Percentiles rank a stretch among this genome's conserved stretches.
These are phyloP conservation scores for Pammene fasciana DNA, from an alignment of 2,888 invertebrate species.

Conservation along the genomic window DNA sequence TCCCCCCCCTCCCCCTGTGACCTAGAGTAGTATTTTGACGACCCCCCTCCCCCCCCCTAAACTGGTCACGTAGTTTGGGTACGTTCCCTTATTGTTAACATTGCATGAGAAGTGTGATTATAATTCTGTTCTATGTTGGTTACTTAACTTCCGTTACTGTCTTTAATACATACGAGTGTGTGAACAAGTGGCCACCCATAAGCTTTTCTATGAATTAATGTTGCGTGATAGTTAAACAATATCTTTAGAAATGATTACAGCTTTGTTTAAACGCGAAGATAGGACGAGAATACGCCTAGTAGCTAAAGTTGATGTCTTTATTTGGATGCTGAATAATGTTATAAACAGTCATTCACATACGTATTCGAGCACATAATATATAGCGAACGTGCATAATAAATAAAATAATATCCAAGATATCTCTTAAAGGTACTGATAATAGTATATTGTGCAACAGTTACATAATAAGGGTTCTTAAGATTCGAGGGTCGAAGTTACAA, in stretches of 20 bases:
- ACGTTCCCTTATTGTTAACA: constrained; percentile 40
- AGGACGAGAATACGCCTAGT: constrained; percentile 18
- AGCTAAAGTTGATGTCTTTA: constrained; percentile 28
- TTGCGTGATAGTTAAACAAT: constrained; percentile 30
- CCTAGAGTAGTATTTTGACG: no score
- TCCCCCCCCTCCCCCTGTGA: no score
- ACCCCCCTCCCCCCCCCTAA: no score
- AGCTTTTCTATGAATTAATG: constrained; percentile 23
- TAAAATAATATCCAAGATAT: no score
- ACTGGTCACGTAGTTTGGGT: no score
- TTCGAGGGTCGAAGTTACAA: no score
- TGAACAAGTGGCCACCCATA: constrained; percentile 51
- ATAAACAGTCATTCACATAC: neutral
- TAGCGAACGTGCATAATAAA: no score
- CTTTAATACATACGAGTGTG: constrained; percentile 50
- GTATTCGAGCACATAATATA: no score
- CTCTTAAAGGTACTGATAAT: no score
- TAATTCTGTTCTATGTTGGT: constrained; percentile 41
- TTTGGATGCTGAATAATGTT: neutral
- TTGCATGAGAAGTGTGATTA: constrained; percentile 41
- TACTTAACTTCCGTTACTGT: constrained; percentile 48
- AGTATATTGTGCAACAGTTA: no score
- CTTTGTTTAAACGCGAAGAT: constrained; percentile 5
- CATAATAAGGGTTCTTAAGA: no score
- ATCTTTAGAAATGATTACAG: constrained; percentile 6